These are phyloP conservation scores for Myodes glareolus DNA, from an alignment of 2,113 vertebrate species.

Conservation along the genomic window DNA sequence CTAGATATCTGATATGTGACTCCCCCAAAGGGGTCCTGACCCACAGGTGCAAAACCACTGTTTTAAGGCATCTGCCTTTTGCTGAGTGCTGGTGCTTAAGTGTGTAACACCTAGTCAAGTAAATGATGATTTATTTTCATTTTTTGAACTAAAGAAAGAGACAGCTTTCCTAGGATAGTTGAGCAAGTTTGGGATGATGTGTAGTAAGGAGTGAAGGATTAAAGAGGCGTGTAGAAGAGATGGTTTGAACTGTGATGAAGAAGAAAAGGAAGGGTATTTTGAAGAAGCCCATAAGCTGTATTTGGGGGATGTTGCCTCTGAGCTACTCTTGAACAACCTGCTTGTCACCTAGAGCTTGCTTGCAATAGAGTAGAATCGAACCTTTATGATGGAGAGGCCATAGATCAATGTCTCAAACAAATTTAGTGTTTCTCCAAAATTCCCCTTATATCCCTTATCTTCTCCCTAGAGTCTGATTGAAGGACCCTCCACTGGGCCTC, in stretches of 20 bases:
- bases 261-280: background rate
- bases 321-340: background rate
- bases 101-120: background rate
- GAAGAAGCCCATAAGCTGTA: background rate
- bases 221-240: background rate
- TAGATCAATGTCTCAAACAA: background rate
- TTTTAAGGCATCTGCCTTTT: background rate
- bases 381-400: background rate
- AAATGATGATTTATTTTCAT: background rate
- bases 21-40: background rate
- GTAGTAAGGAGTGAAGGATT: background rate
- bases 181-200: background rate
- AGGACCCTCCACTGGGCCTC: background rate
- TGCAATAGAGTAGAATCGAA: background rate
- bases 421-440: background rate
- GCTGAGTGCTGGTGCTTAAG: background rate
- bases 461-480: background rate
- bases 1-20: background rate
- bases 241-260: background rate
- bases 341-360: background rate
- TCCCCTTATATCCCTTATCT: background rate
- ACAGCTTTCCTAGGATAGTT: background rate
- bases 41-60: background rate
- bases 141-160: constrained; percentile 18
- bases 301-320: background rate